Conservation (phyloP, 1,140 invertebrate genomes). For the Magallana angulata region DNA sequence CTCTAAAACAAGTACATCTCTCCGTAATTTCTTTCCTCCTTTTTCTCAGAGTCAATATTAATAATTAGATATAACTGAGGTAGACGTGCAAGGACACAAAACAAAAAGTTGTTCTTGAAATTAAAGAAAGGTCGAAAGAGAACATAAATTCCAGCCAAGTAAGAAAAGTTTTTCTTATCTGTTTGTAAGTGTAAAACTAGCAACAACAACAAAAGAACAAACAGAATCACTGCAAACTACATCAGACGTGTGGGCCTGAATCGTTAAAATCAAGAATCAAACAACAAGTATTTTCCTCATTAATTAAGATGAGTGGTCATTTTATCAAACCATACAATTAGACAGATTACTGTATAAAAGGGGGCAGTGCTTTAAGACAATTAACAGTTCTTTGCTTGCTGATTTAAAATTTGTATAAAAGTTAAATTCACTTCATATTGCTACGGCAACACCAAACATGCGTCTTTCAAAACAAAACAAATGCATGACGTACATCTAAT, state of each 20-base stretch:
- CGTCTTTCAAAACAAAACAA: constrained; percentile 5
- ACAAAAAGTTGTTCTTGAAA: not conserved
- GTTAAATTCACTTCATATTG: not conserved
- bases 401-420: not conserved
- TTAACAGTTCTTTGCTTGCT: not conserved
- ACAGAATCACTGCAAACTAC: constrained; percentile 21
- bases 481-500: not conserved
- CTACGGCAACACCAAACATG: not conserved
- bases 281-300: constrained; percentile 11
- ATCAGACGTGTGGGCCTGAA: constrained; percentile 11
- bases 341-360: not conserved
- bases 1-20: not conserved
- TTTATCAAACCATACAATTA: not conserved
- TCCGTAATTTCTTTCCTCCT: not conserved
- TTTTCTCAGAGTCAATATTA: not conserved
- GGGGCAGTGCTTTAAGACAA: not conserved
- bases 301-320: constrained; percentile 12
- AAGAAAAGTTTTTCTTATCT: too few relatives aligned
- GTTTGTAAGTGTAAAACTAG: not conserved
- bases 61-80: constrained; percentile 1
- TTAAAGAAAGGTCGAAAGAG: not conserved
- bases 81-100: not conserved
- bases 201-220: not conserved
- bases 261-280: not conserved
- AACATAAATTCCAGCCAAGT: not conserved